Base-by-base conservation (phyloP, 92 coral and sea anemone genomes). In the Palythoa caribaeorum region DNA sequence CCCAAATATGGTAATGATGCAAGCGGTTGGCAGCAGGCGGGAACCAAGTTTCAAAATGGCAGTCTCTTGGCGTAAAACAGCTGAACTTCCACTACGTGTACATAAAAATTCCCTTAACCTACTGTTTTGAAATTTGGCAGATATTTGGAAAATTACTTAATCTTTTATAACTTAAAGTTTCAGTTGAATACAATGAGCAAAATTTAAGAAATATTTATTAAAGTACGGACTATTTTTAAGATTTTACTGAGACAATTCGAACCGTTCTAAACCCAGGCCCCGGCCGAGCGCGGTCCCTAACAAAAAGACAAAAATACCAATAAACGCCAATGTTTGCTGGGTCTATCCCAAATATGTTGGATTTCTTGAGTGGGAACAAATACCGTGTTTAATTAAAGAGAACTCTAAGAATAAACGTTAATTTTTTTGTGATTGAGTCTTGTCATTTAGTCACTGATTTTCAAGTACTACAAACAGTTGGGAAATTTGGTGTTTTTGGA, bases 251-350 rank as follows among this genome's bases (percentile, higher is more conserved):
- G 6, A 77, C 38, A 53, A 21, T 9, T 35, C 21, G n/a, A 51
- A 36, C 81, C 66, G 65, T 52, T 77, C 81, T 77, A 77, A 77
- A 37, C 81, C 69, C 69, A 62, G 69, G 69, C 65, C 81, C 81
- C 66, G 63, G 28, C 63, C 65, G 65, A 77, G 81, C 44, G 81
- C 81, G 80, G 80, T 48, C 60, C 80, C 80, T 48, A 76, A 28
- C 28, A 28, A 28, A 28, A 0, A 28, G 28, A 28, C 28, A 28
- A 28, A 28, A 28, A 28, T 28, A 28, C 28, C 28, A 28, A 0
- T 28, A 28, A 28, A 28, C 28, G 28, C 28, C 28, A 28, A 28
- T 28, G 28, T 28, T 28, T 28, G 28, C 28, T 28, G 28, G 28
- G 28, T 28, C 28, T 28, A 28, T 28, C 28, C 28, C 28, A 28